These are phyloP conservation scores for Vultur gryphus DNA, from an alignment of 2,797 vertebrate genomes.

Conservation along the genomic window DNA sequence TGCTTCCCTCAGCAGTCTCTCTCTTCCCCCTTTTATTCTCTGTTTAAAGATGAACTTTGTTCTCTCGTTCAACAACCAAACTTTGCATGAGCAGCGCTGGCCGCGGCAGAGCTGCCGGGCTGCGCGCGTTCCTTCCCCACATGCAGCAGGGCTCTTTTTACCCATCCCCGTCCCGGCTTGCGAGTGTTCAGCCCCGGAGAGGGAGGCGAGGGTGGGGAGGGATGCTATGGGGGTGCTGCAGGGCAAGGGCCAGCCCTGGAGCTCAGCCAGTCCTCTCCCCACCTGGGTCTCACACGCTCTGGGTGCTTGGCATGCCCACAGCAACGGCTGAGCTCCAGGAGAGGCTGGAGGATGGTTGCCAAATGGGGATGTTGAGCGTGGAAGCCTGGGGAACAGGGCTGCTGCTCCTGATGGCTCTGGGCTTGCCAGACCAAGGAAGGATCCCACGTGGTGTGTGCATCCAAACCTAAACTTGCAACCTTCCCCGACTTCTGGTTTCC, in stretches of 20 bases:
- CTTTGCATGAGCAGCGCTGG: background rate
- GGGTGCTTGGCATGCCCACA: background rate
- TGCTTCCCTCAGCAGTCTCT: background rate
- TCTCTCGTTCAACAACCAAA: background rate
- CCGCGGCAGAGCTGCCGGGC: rapidly evolving
- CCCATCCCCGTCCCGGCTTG: background rate
- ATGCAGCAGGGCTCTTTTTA: background rate
- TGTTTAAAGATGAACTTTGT: background rate
- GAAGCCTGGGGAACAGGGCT: background rate
- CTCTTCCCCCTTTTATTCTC: background rate
- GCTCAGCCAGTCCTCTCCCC: background rate
- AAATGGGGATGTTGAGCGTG: background rate
- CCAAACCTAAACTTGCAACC: background rate
- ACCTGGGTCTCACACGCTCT: rapidly evolving
- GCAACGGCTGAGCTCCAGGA: background rate
- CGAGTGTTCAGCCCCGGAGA: background rate
- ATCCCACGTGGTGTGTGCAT: background rate
- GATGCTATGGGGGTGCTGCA: background rate
- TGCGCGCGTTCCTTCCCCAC: background rate
- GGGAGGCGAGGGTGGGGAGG: background rate
- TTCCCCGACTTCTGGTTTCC: background rate
- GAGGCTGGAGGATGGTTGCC: background rate
- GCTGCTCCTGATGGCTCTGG: background rate
- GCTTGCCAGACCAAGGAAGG: background rate
- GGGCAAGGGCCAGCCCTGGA: background rate